Evolutionary conservation across 2,888 invertebrate species (phyloP).

Genomic region (Linyphia triangularis): DNA sequence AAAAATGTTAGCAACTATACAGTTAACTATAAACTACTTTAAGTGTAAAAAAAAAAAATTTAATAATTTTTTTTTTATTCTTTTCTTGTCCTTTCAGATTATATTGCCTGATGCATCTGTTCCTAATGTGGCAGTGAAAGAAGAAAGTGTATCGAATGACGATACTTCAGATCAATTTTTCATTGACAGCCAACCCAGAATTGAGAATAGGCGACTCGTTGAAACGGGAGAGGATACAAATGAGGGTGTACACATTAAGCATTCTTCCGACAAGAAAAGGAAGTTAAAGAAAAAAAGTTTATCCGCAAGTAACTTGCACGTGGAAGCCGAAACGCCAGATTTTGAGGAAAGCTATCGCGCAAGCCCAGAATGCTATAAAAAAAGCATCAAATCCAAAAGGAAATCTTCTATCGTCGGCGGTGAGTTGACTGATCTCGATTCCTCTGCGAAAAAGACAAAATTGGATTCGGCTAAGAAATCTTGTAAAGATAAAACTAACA

Average conservation of each 20-base stretch:
- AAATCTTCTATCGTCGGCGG: not conserved
- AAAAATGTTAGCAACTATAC: too few species aligned
- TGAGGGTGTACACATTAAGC: too few species aligned
- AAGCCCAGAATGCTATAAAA: not conserved
- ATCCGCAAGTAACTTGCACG: not conserved
- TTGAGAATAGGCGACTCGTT: too few species aligned
- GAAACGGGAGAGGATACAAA: too few species aligned
- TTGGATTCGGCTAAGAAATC: not conserved
- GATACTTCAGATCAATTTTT: not conserved
- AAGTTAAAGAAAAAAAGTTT: too few species aligned
- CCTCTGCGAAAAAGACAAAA: not conserved
- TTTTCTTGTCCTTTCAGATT: not conserved
- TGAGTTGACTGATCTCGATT: not conserved
- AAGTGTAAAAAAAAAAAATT: too few species aligned
- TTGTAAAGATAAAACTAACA: not conserved
- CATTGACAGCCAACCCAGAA: not conserved
- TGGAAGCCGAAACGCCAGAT: not conserved
- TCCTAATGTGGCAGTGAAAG: not conserved
- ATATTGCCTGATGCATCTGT: not conserved
- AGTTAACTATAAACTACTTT: too few species aligned
- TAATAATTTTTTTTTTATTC: not conserved
- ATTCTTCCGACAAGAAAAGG: too few species aligned
- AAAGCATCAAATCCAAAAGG: not conserved
- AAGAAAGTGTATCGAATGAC: not conserved
- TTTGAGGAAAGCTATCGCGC: not conserved